Percentiles rank a stretch among this genome's conserved stretches.
These are phyloP conservation scores for Amaurobius ferox DNA, from an alignment of 2,888 invertebrate species.

Conservation along the genomic window DNA sequence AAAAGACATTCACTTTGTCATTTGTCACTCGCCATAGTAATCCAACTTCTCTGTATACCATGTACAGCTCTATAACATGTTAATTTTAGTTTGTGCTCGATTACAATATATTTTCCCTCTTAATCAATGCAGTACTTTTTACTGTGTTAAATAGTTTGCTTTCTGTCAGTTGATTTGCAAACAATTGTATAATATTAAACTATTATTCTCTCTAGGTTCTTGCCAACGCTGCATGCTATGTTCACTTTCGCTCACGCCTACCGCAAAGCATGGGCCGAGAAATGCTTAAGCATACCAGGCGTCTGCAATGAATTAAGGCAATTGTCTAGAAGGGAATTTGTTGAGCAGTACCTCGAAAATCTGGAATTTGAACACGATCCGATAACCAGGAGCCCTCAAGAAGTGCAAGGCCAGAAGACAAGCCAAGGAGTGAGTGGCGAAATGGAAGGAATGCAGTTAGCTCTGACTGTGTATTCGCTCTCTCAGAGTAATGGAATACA, in stretches of 20 bases:
- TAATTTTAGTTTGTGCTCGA: no score
- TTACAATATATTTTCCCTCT: no score
- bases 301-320: slow-evolving; percentile 74
- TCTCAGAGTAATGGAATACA: slow-evolving; percentile 34
- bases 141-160: no score
- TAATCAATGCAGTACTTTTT: no score
- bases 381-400: slow-evolving; percentile 73
- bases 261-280: slow-evolving; percentile 75
- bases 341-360: slow-evolving; percentile 73
- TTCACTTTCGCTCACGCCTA: slow-evolving; percentile 75
- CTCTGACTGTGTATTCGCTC: slow-evolving; percentile 52
- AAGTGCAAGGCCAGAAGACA: slow-evolving; percentile 73
- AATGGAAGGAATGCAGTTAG: slow-evolving; percentile 64
- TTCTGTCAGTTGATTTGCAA: no score
- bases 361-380: slow-evolving; percentile 74
- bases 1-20: no score
- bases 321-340: slow-evolving; percentile 75
- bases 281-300: slow-evolving; percentile 74
- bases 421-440: slow-evolving; percentile 74
- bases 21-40: no score
- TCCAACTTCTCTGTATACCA: no score
- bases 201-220: slow-evolving; percentile 44
- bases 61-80: no score
- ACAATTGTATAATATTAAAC: no score
- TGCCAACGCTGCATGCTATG: slow-evolving; percentile 75